phyloP scores from a whole-genome alignment of 1,140 invertebrate genomes.

The Pogonomyrmex californicus region DNA sequence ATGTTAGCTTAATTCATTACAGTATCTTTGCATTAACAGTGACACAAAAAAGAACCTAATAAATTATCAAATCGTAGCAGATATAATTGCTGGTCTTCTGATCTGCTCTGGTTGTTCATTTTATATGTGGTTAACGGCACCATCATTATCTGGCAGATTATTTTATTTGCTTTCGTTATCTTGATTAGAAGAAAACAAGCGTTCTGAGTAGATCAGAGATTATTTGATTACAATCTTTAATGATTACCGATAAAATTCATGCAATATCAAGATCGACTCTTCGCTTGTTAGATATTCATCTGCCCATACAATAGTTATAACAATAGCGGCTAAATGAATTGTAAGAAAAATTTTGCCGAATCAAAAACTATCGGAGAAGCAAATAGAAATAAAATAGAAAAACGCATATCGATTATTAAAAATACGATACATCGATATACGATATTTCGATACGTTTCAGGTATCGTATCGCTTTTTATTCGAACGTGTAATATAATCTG shows the following conservation, averaged over 20 bases:
- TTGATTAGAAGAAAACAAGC: constrained; percentile 4
- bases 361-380: background rate
- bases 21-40: constrained; percentile 24
- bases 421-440: background rate
- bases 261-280: background rate
- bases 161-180: constrained; percentile 38
- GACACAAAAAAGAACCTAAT: constrained; percentile 60
- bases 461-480: background rate
- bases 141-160: constrained; percentile 26
- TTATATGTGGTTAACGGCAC: constrained; percentile 11
- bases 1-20: constrained; percentile 44
- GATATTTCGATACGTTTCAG: background rate
- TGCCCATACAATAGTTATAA: constrained; percentile 14
- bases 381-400: constrained; percentile 36
- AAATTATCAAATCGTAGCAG: constrained; percentile 50
- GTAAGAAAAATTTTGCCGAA: constrained; percentile 24
- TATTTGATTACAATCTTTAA: background rate
- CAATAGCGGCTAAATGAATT: background rate
- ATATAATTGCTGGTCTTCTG: constrained; percentile 33
- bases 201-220: background rate
- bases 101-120: constrained; percentile 35
- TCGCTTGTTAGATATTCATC: constrained; percentile 8
- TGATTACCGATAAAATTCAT: constrained; percentile 15
- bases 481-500: background rate
- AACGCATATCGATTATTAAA: background rate